Evolutionary conservation across 2,888 invertebrate species (phyloP), one percentile per base, ranked within the genome.

Genomic region (Lagria hirta): DNA sequence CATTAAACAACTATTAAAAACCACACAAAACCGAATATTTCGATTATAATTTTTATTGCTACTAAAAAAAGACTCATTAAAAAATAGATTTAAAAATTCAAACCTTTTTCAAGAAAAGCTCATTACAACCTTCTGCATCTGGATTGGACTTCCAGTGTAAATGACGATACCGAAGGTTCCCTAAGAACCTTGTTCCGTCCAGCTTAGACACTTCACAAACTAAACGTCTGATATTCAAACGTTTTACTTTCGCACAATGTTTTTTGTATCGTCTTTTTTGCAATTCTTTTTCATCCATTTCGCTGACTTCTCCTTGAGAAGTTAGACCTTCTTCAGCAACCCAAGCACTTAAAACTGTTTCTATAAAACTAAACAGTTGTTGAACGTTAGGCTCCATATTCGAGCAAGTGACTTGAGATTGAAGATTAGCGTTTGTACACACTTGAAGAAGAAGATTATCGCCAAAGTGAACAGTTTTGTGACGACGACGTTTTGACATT

Each of bases 81-180:
- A n/a, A n/a, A n/a, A n/a, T n/a, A n/a, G n/a, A n/a, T n/a, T n/a
- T n/a, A n/a, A n/a, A n/a, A n/a, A n/a, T n/a, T n/a, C n/a, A n/a
- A n/a, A 92, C 91, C 88, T 90, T 91, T 73, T 85, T 81, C 48
- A 92, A 79, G 75, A 93, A 92, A 61, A 84, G 77, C 71, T 90
- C 89, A 69, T 92, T 92, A 76, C 92, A 93, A 61, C 86, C 85
- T 70, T 88, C 88, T 41, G 89, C 86, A 70, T 88, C 88, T 43
- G 89, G 86, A 23, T 88, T 85, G 50, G 87, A 83, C 62, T 89
- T 86, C 83, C 88, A 89, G 72, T 91, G 90, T 60, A 86, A 81
- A 69, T 91, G 90, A 28, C 84, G 78, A 69, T 80, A 85, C 52
- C 84, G 75, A 29, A 84, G 77, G 64, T 83, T 84, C 28, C 85